Conservation (phyloP, 30 jellyfish, hydroid and myxozoan genomes). For the Turritopsis dohrnii region DNA sequence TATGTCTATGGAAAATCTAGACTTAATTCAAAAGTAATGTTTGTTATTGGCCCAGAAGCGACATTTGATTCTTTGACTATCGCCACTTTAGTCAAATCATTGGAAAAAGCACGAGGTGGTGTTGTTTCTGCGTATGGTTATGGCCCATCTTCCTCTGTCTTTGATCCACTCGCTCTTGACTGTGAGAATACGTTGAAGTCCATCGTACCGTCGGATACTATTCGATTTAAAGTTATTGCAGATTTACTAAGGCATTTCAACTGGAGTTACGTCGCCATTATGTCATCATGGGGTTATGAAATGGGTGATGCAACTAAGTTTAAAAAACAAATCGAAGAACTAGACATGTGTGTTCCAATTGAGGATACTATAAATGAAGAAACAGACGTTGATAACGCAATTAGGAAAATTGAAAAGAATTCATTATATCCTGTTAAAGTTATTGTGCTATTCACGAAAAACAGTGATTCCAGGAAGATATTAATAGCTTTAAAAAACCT, state of each 20-base stretch:
- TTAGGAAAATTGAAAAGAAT: neutral
- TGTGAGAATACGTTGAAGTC: slow-evolving; percentile 15
- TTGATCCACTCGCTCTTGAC: neutral
- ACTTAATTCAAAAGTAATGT: neutral
- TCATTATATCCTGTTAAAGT: slow-evolving; percentile 20
- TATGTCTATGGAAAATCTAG: neutral
- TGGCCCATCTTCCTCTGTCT: neutral
- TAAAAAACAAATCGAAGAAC: neutral
- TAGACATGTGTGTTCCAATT: slow-evolving; percentile 34
- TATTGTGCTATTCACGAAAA: slow-evolving; percentile 46
- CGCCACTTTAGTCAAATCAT: neutral
- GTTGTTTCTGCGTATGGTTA: neutral
- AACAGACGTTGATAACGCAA: neutral
- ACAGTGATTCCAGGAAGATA: slow-evolving; percentile 49
- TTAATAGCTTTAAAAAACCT: slow-evolving; percentile 36
- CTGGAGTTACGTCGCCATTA: slow-evolving; percentile 61
- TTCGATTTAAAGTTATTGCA: slow-evolving; percentile 45
- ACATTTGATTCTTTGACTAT: neutral
- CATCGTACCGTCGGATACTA: slow-evolving; percentile 65
- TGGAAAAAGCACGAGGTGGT: neutral
- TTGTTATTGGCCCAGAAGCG: neutral
- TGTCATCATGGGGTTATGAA: slow-evolving; percentile 65
- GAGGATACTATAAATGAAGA: neutral
- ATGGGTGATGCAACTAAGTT: slow-evolving; percentile 41
- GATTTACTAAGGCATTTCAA: slow-evolving; percentile 41